These are phyloP conservation scores for Melanotaenia parkinsoni DNA, from an alignment of 2,797 vertebrate species.

Conservation along the genomic window DNA sequence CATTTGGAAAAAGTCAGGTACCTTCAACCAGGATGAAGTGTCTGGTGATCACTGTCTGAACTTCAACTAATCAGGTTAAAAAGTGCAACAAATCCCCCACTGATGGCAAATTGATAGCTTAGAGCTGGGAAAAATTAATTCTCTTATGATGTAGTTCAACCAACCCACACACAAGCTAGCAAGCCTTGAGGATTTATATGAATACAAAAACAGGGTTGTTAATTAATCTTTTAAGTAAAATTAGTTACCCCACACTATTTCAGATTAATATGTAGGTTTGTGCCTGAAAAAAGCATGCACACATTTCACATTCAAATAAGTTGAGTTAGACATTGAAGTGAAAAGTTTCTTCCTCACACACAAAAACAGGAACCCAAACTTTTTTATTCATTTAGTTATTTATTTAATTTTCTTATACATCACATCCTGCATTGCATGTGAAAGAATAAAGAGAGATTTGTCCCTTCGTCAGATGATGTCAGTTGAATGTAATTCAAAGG, in stretches of 20 bases:
- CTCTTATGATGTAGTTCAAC: neutral
- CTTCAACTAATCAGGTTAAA: neutral
- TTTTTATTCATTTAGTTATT: neutral
- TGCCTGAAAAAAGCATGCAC: constrained; percentile 21
- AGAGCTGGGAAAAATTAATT: too few species aligned
- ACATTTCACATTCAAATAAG: constrained; percentile 9
- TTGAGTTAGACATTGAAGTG: neutral
- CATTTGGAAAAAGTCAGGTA: constrained; percentile 11
- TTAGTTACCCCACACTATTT: constrained; percentile 5
- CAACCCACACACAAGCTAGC: neutral
- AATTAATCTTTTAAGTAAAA: neutral
- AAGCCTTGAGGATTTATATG: neutral
- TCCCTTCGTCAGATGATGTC: constrained; percentile 51
- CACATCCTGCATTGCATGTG: constrained; percentile 18
- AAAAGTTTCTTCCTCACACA: neutral
- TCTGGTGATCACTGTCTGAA: neutral
- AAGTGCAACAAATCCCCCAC: neutral
- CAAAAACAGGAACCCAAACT: neutral
- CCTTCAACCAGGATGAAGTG: constrained; percentile 6
- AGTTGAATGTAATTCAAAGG: constrained; percentile 66
- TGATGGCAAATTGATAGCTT: neutral
- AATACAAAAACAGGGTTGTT: neutral
- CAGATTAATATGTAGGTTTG: constrained; percentile 5
- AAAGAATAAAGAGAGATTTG: constrained; percentile 37
- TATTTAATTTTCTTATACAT: neutral